phyloP scores from a whole-genome alignment of 2,888 invertebrate species.

The Plagodis dolabraria region DNA sequence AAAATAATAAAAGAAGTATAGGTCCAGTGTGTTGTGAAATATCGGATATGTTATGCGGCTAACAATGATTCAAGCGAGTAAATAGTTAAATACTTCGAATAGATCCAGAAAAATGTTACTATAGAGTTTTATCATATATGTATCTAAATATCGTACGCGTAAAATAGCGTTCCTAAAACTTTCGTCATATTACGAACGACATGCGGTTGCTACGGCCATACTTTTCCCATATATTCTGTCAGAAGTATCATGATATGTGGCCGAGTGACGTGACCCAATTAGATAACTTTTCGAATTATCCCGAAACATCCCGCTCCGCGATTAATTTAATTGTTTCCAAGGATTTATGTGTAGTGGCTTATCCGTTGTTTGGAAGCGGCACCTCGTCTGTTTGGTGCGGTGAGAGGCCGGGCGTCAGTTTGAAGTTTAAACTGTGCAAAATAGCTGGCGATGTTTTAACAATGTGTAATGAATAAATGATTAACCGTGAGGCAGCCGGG shows the following conservation, averaged over 20 bases:
- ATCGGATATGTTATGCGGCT: no score
- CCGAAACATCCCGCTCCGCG: constrained; percentile 33
- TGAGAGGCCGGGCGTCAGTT: no score
- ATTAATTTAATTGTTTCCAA: constrained; percentile 40
- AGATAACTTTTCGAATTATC: constrained; percentile 50
- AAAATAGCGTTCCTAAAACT: constrained; percentile 5
- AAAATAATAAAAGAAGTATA: no score
- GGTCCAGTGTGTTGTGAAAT: no score
- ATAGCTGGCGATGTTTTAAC: no score
- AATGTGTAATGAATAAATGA: no score
- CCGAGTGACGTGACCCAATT: constrained; percentile 49
- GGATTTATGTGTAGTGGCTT: constrained; percentile 27
- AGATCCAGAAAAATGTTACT: neutral
- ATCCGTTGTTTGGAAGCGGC: constrained; percentile 22
- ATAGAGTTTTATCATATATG: neutral
- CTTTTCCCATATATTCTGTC: constrained; percentile 29
- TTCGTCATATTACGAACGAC: constrained; percentile 5
- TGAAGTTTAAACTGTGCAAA: neutral
- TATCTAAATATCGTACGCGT: neutral
- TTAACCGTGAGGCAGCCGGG: no score
- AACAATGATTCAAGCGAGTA: no score
- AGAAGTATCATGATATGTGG: constrained; percentile 42
- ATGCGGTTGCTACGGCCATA: constrained; percentile 3
- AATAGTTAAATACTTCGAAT: no score
- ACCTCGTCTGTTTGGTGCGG: neutral